phyloP scores from a whole-genome alignment of 1,140 invertebrate genomes.

The Meloidogyne hapla region DNA sequence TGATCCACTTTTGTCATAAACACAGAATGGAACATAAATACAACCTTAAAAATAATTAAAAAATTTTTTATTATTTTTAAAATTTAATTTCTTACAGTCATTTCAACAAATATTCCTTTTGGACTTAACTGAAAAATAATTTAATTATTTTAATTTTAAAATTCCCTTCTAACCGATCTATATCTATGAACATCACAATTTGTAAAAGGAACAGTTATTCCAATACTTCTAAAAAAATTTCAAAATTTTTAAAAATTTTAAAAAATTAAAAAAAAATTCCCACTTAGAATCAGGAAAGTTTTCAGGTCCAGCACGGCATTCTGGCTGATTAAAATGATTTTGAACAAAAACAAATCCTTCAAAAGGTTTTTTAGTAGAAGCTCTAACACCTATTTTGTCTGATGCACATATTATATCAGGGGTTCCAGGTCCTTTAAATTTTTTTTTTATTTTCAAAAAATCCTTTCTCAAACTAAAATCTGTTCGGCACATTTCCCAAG shows the following conservation, averaged over 20 bases:
- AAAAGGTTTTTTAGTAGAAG: conserved; percentile 63
- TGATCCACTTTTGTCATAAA: conserved; percentile 64
- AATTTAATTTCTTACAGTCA: conserved; percentile 39
- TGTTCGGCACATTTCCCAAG: conserved; percentile 64
- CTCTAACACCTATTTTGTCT: conserved; percentile 62
- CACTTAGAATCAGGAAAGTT: conserved; percentile 55
- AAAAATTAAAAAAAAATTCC: conserved; percentile 10
- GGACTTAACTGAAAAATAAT: conserved; percentile 58
- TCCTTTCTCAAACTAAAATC: conserved; percentile 50
- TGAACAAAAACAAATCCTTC: conserved; percentile 62
- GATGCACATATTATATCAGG: conserved; percentile 62
- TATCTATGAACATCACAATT: conserved; percentile 63
- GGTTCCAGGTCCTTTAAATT: conserved; percentile 53
- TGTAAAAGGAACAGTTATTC: conserved; percentile 59
- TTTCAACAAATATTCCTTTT: conserved; percentile 62
- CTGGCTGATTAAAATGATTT: conserved; percentile 61
- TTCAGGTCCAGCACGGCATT: conserved; percentile 61
- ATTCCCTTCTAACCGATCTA: conserved; percentile 53
- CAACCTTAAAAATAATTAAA: conserved; percentile 35
- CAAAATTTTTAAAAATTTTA: conserved; percentile 1
- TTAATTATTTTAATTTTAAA: not conserved
- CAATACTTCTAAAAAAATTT: conserved; percentile 46
- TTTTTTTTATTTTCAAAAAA: not conserved
- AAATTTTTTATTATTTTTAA: not conserved
- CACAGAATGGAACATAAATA: conserved; percentile 63